Conservation (phyloP, 2,888 invertebrate species). For the Pterobdella sp. region DNA sequence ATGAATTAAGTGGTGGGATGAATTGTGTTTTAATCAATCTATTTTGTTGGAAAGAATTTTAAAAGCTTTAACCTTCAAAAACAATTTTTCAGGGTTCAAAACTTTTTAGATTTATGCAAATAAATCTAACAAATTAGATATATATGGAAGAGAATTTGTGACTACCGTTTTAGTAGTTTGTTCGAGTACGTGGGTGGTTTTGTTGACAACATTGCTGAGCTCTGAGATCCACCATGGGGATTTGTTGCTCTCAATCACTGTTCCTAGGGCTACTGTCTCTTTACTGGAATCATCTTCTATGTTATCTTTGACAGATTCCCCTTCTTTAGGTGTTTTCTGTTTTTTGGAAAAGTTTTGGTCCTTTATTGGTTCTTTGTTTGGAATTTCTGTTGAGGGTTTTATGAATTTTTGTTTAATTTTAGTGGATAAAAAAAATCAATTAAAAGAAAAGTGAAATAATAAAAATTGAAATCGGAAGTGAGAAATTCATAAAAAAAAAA, state of each 20-base stretch:
- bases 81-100: too few relatives aligned
- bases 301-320: not conserved
- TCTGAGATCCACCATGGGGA: constrained; percentile 44
- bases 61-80: too few relatives aligned
- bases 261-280: constrained; percentile 7
- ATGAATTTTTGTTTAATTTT: not conserved
- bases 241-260: constrained; percentile 5
- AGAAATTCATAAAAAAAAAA: too few relatives aligned
- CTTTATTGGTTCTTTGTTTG: not conserved
- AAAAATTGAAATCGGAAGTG: not conserved
- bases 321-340: not conserved
- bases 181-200: constrained; percentile 34
- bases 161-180: constrained; percentile 29
- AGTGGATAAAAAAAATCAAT: not conserved
- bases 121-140: not conserved
- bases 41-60: too few relatives aligned
- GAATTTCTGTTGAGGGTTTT: not conserved
- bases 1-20: too few relatives aligned
- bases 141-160: not conserved
- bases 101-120: not conserved
- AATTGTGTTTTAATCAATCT: too few relatives aligned
- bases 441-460: not conserved
- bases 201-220: constrained; percentile 44
- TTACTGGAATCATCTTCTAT: not conserved
- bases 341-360: not conserved